These are phyloP conservation scores for Cyclophora albipunctata DNA, from an alignment of 2,888 invertebrate species.

Conservation along the genomic window DNA sequence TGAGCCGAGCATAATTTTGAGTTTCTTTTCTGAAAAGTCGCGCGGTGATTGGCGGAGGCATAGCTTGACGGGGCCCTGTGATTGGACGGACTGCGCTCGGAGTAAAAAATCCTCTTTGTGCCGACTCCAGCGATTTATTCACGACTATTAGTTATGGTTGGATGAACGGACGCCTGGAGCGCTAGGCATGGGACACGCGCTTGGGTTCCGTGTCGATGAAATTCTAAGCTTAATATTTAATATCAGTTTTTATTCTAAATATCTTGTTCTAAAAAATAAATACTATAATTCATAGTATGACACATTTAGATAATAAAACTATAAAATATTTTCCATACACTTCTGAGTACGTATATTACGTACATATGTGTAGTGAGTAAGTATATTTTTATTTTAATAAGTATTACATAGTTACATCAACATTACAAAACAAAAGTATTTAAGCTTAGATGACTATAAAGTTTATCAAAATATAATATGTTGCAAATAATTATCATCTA, in stretches of 20 bases:
- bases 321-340: background rate
- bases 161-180: constrained; percentile 40
- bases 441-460: no score
- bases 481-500: no score
- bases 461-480: no score
- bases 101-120: constrained; percentile 61
- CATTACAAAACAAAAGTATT: no score
- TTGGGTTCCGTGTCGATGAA: background rate
- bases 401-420: no score
- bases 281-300: background rate
- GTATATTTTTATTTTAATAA: no score
- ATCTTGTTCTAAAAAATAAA: no score
- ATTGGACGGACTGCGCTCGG: constrained; percentile 50
- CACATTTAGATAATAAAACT: background rate
- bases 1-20: constrained; percentile 60
- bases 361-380: no score
- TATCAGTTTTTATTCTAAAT: no score
- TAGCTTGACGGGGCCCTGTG: constrained; percentile 28
- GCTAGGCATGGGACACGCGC: constrained; percentile 30
- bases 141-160: constrained; percentile 71
- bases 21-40: constrained; percentile 51
- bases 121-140: constrained; percentile 61
- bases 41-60: constrained; percentile 54
- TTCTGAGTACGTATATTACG: no score
- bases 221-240: no score